A percentile compares a stretch with the other conserved stretches of the same genome.
Evolutionary conservation across 2,113 vertebrate genomes (phyloP).

Genomic region (Muntiacus reevesi): DNA sequence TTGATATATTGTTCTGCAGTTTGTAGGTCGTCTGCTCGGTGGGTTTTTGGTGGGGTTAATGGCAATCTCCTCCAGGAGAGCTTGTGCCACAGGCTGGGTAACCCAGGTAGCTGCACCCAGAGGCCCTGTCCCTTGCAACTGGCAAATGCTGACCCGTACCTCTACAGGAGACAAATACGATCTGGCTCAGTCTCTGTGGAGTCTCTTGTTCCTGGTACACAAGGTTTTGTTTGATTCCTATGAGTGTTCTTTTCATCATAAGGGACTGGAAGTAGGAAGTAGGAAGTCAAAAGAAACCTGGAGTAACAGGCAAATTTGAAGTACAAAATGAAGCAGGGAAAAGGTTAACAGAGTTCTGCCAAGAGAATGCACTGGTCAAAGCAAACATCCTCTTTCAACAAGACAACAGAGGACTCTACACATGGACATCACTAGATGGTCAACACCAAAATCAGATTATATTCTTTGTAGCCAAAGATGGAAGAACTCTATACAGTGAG

Average conservation of each 20-base stretch:
- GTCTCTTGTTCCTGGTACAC: not conserved
- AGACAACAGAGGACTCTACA: not conserved
- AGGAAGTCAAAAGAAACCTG: not conserved
- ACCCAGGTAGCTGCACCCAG: not conserved
- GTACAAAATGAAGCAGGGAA: not conserved
- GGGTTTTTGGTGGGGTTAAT: not conserved
- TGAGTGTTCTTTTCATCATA: not conserved
- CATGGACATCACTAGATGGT: not conserved
- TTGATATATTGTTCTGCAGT: not conserved
- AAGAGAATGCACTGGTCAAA: not conserved
- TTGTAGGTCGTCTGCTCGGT: not conserved
- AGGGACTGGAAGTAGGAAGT: not conserved
- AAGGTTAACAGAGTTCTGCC: not conserved
- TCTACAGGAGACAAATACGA: not conserved
- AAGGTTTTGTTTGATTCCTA: not conserved
- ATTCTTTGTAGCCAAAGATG: not conserved
- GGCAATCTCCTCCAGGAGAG: not conserved
- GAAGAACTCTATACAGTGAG: not conserved
- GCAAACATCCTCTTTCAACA: not conserved
- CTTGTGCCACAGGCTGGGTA: not conserved
- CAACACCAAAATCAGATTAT: not conserved
- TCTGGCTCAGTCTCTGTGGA: not conserved
- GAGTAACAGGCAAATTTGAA: not conserved
- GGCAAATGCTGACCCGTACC: not conserved
- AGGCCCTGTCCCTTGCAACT: not conserved